phyloP scores from a whole-genome alignment of 2,797 vertebrate genomes.

The Sebastes kiyomatsui region DNA sequence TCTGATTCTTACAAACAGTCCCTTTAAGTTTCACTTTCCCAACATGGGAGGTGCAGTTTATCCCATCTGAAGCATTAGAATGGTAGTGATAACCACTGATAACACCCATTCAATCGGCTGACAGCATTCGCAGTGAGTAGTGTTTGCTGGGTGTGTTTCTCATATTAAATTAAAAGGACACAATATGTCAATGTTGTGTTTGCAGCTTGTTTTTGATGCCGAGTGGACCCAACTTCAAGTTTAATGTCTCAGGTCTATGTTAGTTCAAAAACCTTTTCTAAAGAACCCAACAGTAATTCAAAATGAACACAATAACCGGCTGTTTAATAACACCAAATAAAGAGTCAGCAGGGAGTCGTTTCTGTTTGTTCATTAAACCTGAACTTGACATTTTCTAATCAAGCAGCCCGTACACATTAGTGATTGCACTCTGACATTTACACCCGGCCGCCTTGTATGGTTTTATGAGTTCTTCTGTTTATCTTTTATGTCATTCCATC shows the following conservation, averaged over 20 bases:
- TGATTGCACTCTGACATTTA: constrained; percentile 31
- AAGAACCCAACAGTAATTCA: neutral
- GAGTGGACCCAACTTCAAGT: neutral
- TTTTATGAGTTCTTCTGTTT: neutral
- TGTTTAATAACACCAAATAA: neutral
- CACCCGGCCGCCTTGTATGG: neutral
- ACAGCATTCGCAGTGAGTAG: neutral
- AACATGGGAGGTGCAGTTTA: no score
- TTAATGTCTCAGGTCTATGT: neutral
- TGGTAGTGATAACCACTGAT: no score
- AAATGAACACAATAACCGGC: neutral
- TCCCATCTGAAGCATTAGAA: no score
- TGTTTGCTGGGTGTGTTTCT: neutral
- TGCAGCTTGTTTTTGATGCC: no score
- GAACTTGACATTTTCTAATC: constrained; percentile 26
- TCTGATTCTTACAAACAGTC: no score
- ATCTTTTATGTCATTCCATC: neutral
- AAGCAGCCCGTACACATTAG: neutral
- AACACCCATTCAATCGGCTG: no score
- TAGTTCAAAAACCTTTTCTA: neutral
- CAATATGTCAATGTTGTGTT: neutral
- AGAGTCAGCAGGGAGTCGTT: neutral
- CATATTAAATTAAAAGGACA: neutral
- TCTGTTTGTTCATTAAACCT: constrained; percentile 14
- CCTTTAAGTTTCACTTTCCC: no score